Evolutionary conservation across 2,888 invertebrate species (phyloP).

Genomic region (Aricia artaxerxes): DNA sequence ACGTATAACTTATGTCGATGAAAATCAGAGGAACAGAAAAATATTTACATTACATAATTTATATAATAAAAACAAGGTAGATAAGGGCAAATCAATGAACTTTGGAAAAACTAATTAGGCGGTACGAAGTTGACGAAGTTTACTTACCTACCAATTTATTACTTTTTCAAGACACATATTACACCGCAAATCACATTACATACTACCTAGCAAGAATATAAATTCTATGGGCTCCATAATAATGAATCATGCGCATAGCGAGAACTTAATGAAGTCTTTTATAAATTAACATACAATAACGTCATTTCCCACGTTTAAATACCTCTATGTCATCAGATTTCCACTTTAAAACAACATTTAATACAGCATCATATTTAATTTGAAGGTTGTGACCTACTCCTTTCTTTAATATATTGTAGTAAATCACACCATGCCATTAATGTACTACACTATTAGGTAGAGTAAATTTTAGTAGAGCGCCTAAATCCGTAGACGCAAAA

Average conservation of each 20-base stretch:
- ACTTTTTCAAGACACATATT: background rate
- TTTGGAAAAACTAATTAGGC: background rate
- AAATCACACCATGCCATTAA: background rate
- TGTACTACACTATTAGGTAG: background rate
- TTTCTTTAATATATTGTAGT: background rate
- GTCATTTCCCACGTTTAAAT: slow-evolving; percentile 38
- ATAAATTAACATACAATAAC: slow-evolving; percentile 26
- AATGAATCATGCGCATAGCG: background rate
- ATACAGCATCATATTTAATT: background rate
- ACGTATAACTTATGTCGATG: background rate
- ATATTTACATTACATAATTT: background rate
- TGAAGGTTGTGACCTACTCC: slow-evolving; percentile 16
- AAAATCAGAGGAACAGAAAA: background rate
- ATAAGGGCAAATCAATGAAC: background rate
- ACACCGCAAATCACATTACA: background rate
- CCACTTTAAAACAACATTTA: background rate
- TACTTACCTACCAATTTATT: no score
- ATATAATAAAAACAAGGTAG: background rate
- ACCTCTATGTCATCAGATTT: slow-evolving; percentile 10
- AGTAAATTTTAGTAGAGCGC: background rate
- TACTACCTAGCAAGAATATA: background rate
- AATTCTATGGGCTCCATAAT: background rate
- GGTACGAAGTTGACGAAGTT: background rate
- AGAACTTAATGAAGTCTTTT: slow-evolving; percentile 11
- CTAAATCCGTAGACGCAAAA: background rate